A percentile compares a stretch with the other conserved stretches of the same genome.
phyloP scores from a whole-genome alignment of 64 coral and sea anemone species.

The Montipora efflorescens region DNA sequence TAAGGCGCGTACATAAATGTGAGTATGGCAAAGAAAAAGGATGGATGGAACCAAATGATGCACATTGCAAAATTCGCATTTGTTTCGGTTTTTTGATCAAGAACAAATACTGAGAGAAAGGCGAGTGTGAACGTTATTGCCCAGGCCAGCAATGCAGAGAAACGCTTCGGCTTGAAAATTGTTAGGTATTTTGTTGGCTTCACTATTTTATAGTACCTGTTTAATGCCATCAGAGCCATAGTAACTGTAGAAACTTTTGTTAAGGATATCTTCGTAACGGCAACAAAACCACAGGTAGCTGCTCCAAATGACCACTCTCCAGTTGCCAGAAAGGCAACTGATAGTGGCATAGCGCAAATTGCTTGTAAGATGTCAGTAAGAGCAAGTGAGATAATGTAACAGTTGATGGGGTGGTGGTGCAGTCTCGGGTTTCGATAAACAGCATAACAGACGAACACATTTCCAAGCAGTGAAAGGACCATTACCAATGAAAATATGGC shows the following conservation, averaged over 20 bases:
- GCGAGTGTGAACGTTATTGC: not conserved
- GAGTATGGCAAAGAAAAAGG: not conserved
- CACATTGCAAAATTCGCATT: not conserved
- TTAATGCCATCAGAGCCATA: too few species aligned
- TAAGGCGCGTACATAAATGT: not conserved
- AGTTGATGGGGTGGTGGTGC: not conserved
- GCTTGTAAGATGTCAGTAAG: too few species aligned
- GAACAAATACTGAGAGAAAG: not conserved
- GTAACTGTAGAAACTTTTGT: too few species aligned
- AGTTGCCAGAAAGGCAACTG: too few species aligned
- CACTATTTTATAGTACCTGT: too few species aligned
- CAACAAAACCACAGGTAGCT: too few species aligned
- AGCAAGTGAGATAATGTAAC: too few species aligned
- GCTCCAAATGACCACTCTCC: too few species aligned
- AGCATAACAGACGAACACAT: slow-evolving; percentile 44
- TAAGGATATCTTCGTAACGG: too few species aligned
- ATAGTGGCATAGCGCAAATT: too few species aligned
- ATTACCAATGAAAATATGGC: too few species aligned
- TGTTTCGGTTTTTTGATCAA: not conserved
- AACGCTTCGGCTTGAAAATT: not conserved
- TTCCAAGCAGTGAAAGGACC: not conserved
- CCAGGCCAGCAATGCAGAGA: slow-evolving; percentile 23
- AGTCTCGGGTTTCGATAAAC: slow-evolving; percentile 43
- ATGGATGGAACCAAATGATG: not conserved
- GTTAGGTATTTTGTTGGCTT: slow-evolving; percentile 37